Conservation (phyloP, 1,140 invertebrate genomes). For the Periplaneta americana region DNA sequence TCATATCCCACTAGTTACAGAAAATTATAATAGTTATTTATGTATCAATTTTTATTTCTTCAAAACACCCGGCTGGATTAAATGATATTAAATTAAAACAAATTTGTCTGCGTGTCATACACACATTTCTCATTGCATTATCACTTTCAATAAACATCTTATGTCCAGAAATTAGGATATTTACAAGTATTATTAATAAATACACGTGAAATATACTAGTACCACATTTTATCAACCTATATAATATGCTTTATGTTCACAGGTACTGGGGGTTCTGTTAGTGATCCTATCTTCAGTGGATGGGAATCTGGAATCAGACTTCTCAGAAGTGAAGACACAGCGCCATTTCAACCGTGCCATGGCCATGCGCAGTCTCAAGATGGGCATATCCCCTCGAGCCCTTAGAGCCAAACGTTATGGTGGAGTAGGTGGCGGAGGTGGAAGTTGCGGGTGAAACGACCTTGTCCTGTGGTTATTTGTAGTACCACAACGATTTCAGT, state of each 20-base stretch:
- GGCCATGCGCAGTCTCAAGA: conserved; percentile 71
- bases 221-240: too few species aligned
- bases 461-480: neutral
- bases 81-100: too few species aligned
- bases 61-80: too few species aligned
- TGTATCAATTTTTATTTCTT: too few species aligned
- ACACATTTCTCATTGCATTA: too few species aligned
- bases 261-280: conserved; percentile 64
- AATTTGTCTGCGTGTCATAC: too few species aligned
- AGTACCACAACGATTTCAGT: neutral
- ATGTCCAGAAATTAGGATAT: too few species aligned
- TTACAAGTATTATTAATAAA: too few species aligned
- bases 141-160: too few species aligned
- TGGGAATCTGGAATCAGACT: conserved; percentile 53
- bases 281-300: conserved; percentile 72
- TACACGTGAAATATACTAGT: too few species aligned
- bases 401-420: conserved; percentile 23
- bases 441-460: neutral
- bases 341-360: conserved; percentile 80
- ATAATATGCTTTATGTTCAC: neutral
- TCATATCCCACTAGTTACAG: too few species aligned
- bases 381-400: conserved; percentile 41
- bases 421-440: neutral
- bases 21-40: too few species aligned
- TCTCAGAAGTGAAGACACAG: conserved; percentile 43